Conservation (phyloP, 2,797 vertebrate genomes). For the Pseudochirops corinnae region DNA sequence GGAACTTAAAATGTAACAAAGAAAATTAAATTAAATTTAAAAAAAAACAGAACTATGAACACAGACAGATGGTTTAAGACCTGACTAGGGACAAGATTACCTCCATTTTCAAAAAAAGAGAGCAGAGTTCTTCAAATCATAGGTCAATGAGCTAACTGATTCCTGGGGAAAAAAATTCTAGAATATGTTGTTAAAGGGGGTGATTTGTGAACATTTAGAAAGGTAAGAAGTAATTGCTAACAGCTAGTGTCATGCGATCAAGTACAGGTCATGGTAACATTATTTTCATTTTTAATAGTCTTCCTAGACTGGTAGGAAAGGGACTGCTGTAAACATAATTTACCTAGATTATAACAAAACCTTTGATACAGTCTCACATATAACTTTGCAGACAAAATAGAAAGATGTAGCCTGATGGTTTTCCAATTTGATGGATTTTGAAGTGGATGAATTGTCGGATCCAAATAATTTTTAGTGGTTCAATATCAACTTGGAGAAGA, state of each 20-base stretch:
- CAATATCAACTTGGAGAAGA: neutral
- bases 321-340: neutral
- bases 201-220: neutral
- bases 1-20: too few relatives aligned
- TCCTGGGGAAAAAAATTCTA: neutral
- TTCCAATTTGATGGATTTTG: neutral
- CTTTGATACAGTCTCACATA: neutral
- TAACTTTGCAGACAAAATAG: neutral
- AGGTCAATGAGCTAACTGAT: neutral
- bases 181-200: neutral
- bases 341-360: neutral
- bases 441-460: neutral
- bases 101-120: slow-evolving; percentile 16
- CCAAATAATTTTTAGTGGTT: neutral
- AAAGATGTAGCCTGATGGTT: neutral
- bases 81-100: neutral
- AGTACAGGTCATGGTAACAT: neutral
- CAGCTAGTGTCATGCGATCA: neutral
- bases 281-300: neutral
- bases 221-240: neutral
- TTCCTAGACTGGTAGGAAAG: neutral
- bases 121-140: neutral
- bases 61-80: neutral
- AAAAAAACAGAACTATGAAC: neutral
- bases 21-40: too few relatives aligned